phyloP scores from a whole-genome alignment of 2,888 invertebrate genomes.

The Hedya salicella region DNA sequence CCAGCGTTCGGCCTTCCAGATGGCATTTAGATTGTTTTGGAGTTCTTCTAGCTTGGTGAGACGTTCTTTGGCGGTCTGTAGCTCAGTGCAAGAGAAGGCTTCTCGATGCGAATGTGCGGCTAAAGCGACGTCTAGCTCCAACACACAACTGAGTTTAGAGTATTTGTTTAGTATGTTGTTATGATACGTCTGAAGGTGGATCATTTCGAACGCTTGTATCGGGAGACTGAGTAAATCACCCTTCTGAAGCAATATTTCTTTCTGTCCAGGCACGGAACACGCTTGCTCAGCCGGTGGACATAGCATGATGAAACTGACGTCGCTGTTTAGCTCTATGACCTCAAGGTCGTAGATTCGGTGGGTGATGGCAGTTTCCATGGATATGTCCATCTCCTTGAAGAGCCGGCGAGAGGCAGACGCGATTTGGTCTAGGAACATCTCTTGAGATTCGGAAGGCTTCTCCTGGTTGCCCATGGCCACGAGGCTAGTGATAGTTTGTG shows the following conservation, averaged over 20 bases:
- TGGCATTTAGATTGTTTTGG: slow-evolving; percentile 92
- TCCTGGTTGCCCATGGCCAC: slow-evolving; percentile 64
- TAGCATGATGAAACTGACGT: slow-evolving; percentile 96
- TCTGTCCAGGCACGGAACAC: slow-evolving; percentile 95
- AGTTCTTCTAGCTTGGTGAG: slow-evolving; percentile 92
- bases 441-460: slow-evolving; percentile 90
- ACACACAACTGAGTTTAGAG: slow-evolving; percentile 95
- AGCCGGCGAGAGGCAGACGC: slow-evolving; percentile 90
- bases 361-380: slow-evolving; percentile 87
- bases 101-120: slow-evolving; percentile 97
- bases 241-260: slow-evolving; percentile 93
- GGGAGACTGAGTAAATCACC: slow-evolving; percentile 95
- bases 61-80: slow-evolving; percentile 94
- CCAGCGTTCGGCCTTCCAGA: slow-evolving; percentile 98
- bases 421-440: slow-evolving; percentile 91
- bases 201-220: slow-evolving; percentile 97
- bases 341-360: slow-evolving; percentile 97
- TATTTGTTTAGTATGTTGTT: slow-evolving; percentile 95
- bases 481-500: slow-evolving; percentile 66
- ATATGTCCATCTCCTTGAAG: slow-evolving; percentile 92
- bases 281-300: slow-evolving; percentile 97
- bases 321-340: slow-evolving; percentile 95
- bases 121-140: slow-evolving; percentile 95
- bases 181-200: slow-evolving; percentile 97
- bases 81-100: slow-evolving; percentile 96